Base-by-base conservation (phyloP, 2,888 invertebrate genomes). In the Harmothoe impar region DNA sequence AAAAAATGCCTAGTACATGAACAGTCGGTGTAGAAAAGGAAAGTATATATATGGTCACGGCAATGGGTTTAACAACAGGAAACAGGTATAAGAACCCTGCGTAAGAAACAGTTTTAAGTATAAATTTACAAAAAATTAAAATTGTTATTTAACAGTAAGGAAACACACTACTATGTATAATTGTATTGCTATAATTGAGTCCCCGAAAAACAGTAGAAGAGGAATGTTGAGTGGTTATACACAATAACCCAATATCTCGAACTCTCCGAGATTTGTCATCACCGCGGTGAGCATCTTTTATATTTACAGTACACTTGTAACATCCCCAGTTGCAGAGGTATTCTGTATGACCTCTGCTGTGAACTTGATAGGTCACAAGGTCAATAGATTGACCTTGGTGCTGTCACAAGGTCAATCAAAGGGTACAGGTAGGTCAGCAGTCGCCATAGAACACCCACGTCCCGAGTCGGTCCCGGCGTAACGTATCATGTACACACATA, bases 81-180 rank as follows among this genome's bases (percentile, higher is more conserved):
- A n/a, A 72, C 12, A 25, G 72, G 72, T 15, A 72, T 25, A 72
- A 0, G 29, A 29, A 72, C 72, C 72, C 23, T 72, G 29, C n/a
- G 3, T 72, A 29, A 29, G 25, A 72, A n/a, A 29, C 29, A 5
- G 72, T 72, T 29, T 72, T 20, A 29, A 25, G 31, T 72, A 72
- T 72, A 72, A 72, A 72, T 72, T 72, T 72, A 72, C 72, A 72
- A 72, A 72, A 72, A 72, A 29, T 25, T 23, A 62, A 62, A 62
- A 62, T 62, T 1, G 3, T n/a, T 62, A 62, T 20, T 72, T n/a
- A 72, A 72, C 25, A n/a, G 29, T 29, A 29, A 72, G 72, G 72
- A 72, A 72, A 72, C 25, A 29, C 20, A n/a, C 62, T 43, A 43
- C 43, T 62, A 62, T 62, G n/a, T 62, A n/a, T 62, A 62, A 20